Conservation (phyloP, 2,113 vertebrate species). For the Chunga burmeisteri region DNA sequence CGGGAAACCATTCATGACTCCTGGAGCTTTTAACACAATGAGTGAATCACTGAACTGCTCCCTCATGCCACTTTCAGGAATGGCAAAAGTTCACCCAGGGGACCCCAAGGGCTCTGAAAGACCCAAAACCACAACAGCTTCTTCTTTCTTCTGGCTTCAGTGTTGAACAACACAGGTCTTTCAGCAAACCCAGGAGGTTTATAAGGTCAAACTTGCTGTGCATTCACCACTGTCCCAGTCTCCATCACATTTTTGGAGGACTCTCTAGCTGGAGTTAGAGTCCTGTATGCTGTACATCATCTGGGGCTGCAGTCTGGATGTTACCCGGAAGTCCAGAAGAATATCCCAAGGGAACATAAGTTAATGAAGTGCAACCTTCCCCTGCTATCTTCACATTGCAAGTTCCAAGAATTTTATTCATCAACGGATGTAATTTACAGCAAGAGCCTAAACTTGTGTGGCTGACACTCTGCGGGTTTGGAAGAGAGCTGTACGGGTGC, state of each 20-base stretch:
- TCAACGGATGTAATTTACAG: background rate
- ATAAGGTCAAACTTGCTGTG: background rate
- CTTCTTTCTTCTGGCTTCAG: background rate
- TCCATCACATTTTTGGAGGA: background rate
- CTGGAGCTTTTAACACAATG: background rate
- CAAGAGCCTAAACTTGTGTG: background rate
- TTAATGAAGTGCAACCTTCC: background rate
- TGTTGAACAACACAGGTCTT: background rate
- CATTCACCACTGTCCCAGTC: fast-evolving
- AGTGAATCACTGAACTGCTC: background rate
- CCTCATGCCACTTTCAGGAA: background rate
- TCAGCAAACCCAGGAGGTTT: background rate
- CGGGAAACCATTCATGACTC: background rate
- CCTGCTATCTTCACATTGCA: background rate
- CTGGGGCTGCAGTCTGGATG: background rate
- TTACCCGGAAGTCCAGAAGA: background rate
- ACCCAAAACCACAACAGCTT: background rate
- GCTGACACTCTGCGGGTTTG: background rate
- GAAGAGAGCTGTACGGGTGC: background rate
- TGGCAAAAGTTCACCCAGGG: background rate
- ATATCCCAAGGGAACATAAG: background rate
- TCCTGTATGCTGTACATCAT: background rate
- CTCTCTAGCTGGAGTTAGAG: background rate
- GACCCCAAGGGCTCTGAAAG: background rate
- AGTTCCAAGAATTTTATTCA: background rate